A percentile compares a stretch with the other conserved stretches of the same genome.
phyloP scores from a whole-genome alignment of 2,888 invertebrate species.

The Trachelus iudaicus region DNA sequence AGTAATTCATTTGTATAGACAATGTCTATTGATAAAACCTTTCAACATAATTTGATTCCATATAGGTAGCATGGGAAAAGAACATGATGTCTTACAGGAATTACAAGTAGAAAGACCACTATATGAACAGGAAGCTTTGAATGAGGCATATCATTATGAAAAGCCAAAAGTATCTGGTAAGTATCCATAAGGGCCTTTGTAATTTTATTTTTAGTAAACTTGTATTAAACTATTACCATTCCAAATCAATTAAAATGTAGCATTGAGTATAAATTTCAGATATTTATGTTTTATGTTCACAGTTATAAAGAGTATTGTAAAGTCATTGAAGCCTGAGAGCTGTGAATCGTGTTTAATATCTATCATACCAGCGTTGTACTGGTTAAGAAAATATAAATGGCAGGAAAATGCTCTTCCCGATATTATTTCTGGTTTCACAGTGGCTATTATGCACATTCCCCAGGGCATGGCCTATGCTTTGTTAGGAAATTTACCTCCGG shows the following conservation, averaged over 20 bases:
- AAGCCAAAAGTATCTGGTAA: conserved; percentile 65
- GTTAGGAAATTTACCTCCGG: conserved; percentile 68
- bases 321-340: conserved; percentile 35
- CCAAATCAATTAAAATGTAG: not conserved
- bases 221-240: not conserved
- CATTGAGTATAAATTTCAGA: not conserved
- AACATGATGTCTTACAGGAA: conserved; percentile 25
- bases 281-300: not conserved
- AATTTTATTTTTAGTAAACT: not conserved
- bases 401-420: conserved; percentile 75
- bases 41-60: not conserved
- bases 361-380: conserved; percentile 70
- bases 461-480: conserved; percentile 76
- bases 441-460: conserved; percentile 87
- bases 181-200: conserved; percentile 32
- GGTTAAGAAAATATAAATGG: conserved; percentile 74
- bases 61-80: conserved; percentile 31
- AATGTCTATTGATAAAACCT: not conserved
- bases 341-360: conserved; percentile 46
- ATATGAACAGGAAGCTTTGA: conserved; percentile 67
- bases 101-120: conserved; percentile 66
- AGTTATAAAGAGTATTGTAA: conserved; percentile 34
- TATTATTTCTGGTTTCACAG: conserved; percentile 83
- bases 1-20: not conserved
- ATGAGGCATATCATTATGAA: conserved; percentile 66